Conservation (phyloP, 2,888 invertebrate genomes). For the Lissonota sp. region DNA sequence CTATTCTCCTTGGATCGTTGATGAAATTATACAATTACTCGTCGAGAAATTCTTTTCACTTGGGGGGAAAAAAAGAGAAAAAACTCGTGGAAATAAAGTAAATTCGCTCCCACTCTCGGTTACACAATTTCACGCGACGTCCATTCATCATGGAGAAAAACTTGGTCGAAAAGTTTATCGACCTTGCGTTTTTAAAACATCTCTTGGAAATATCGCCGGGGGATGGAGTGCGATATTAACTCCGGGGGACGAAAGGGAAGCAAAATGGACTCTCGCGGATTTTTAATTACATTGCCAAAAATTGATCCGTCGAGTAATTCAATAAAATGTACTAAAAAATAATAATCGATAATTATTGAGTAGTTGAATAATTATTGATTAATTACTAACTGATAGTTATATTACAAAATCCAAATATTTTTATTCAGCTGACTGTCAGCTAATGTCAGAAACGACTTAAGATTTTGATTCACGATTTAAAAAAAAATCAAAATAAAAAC, state of each 20-base stretch:
- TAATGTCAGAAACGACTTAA: too few relatives aligned
- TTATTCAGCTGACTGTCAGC: too few relatives aligned
- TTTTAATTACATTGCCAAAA: too few relatives aligned
- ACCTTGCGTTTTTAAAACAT: constrained; percentile 52
- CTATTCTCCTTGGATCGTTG: constrained; percentile 50
- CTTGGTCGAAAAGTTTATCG: constrained; percentile 54
- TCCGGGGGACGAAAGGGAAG: too few relatives aligned
- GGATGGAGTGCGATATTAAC: too few relatives aligned
- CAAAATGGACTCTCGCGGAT: too few relatives aligned
- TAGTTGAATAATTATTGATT: too few relatives aligned
- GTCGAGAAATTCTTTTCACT: constrained; percentile 55
- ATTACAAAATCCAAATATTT: too few relatives aligned
- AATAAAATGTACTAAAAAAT: too few relatives aligned
- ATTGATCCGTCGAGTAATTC: too few relatives aligned
- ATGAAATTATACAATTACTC: constrained; percentile 66
- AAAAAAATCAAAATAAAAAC: neutral
- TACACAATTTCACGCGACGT: constrained; percentile 45
- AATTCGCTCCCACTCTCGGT: constrained; percentile 2
- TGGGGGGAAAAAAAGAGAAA: constrained; percentile 1
- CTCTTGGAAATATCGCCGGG: constrained; percentile 14
- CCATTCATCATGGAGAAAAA: constrained; percentile 62
- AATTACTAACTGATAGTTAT: too few relatives aligned
- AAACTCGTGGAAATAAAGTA: neutral
- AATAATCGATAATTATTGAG: too few relatives aligned
- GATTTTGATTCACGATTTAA: constrained; percentile 30